Conservation (phyloP, 1,140 invertebrate species). For the Drosophila guanche region DNA sequence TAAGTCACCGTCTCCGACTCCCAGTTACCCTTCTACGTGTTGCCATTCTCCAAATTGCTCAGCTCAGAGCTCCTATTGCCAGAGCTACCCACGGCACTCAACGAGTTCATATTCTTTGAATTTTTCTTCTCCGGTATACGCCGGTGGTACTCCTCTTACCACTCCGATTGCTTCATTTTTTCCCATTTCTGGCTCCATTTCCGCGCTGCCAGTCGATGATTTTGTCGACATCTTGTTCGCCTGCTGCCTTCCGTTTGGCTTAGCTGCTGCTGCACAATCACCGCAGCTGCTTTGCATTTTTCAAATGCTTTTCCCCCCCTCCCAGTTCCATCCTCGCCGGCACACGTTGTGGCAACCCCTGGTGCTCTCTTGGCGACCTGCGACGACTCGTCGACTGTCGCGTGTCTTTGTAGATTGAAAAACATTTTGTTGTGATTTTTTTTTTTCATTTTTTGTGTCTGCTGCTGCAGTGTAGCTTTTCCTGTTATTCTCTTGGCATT, state of each 20-base stretch:
- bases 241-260: conserved; percentile 50
- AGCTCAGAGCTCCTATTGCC: neutral
- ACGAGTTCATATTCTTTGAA: neutral
- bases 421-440: conserved; percentile 68
- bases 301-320: conserved; percentile 42
- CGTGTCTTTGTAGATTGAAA: conserved; percentile 69
- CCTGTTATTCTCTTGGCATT: conserved; percentile 58
- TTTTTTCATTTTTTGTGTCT: too few species aligned
- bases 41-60: too few species aligned
- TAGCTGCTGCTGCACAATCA: conserved; percentile 56
- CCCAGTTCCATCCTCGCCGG: neutral
- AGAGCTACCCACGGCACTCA: neutral
- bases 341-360: neutral
- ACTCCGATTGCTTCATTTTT: conserved; percentile 66
- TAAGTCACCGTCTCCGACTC: conserved; percentile 7
- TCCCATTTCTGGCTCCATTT: conserved; percentile 60
- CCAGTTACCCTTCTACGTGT: neutral
- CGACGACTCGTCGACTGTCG: conserved; percentile 33
- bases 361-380: conserved; percentile 17
- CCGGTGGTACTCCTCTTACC: conserved; percentile 8
- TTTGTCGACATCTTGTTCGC: conserved; percentile 76
- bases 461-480: conserved; percentile 41
- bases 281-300: conserved; percentile 78
- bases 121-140: too few species aligned
- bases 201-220: conserved; percentile 70